Percentiles rank a stretch among this genome's conserved stretches.
These are phyloP conservation scores for Metallyticus violacea DNA, from an alignment of 2,888 invertebrate species.

Conservation along the genomic window DNA sequence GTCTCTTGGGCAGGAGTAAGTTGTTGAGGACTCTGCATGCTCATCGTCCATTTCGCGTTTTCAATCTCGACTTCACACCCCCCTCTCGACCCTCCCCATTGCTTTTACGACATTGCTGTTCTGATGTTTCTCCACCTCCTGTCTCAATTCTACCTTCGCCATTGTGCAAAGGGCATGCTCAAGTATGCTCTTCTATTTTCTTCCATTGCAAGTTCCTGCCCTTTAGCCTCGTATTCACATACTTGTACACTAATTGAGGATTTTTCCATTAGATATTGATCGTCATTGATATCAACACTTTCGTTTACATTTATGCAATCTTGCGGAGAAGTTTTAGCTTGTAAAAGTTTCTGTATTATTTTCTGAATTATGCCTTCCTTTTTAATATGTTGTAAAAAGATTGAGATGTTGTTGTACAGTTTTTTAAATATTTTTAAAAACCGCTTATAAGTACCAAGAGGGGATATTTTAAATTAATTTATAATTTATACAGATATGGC, in stretches of 20 bases:
- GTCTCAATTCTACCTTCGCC: background rate
- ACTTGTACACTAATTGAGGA: background rate
- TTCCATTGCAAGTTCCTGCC: background rate
- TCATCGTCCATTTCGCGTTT: background rate
- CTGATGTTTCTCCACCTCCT: background rate
- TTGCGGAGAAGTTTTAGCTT: too few relatives aligned
- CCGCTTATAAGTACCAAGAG: too few relatives aligned
- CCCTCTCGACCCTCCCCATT: background rate
- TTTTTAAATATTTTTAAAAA: too few relatives aligned
- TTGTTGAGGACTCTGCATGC: background rate
- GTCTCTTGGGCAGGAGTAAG: background rate
- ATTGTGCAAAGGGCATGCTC: background rate
- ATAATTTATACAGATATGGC: too few relatives aligned
- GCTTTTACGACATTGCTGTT: background rate
- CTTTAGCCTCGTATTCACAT: background rate
- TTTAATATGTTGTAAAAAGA: too few relatives aligned
- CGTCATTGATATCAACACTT: background rate
- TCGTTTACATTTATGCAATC: too few relatives aligned
- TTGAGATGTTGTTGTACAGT: too few relatives aligned
- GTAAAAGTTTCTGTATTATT: too few relatives aligned
- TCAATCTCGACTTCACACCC: background rate
- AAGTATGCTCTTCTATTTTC: background rate
- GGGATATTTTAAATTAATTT: too few relatives aligned
- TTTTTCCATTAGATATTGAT: background rate
- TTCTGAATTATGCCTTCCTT: too few relatives aligned